These are phyloP conservation scores for Drosophila yakuba DNA, from an alignment of 1,140 invertebrate species.

Conservation along the genomic window DNA sequence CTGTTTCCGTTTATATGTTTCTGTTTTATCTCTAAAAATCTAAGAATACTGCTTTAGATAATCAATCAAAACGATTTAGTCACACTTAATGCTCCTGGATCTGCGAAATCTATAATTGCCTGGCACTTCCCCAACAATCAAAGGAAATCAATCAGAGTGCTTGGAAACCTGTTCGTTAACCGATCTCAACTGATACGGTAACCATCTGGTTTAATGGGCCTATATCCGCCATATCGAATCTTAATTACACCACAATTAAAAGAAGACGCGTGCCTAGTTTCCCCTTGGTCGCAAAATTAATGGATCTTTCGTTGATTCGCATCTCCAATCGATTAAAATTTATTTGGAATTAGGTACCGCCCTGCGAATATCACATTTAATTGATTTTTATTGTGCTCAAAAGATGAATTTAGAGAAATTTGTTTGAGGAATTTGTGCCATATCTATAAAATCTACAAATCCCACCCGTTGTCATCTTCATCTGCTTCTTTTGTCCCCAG, in stretches of 20 bases:
- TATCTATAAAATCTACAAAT: constrained; percentile 21
- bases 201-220: constrained; percentile 57
- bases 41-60: constrained; percentile 2
- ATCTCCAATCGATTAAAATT: constrained; percentile 58
- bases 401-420: constrained; percentile 31
- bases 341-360: constrained; percentile 32
- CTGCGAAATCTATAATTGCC: constrained; percentile 36
- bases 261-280: constrained; percentile 54
- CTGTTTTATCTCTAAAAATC: neutral
- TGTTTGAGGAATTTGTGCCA: constrained; percentile 6
- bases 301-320: constrained; percentile 34
- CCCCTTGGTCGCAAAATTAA: constrained; percentile 59
- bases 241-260: constrained; percentile 73
- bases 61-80: constrained; percentile 43
- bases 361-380: constrained; percentile 61
- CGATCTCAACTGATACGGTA: constrained; percentile 44
- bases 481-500: constrained; percentile 39
- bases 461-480: constrained; percentile 49
- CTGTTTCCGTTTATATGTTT: constrained; percentile 22
- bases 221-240: constrained; percentile 75
- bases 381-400: constrained; percentile 71
- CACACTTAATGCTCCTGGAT: constrained; percentile 24
- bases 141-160: constrained; percentile 64
- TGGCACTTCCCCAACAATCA: constrained; percentile 43
- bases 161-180: constrained; percentile 26